Evolutionary conservation across 1,140 invertebrate species (phyloP), one percentile per base, ranked within the genome.

Genomic region (Oscheius sp.): DNA sequence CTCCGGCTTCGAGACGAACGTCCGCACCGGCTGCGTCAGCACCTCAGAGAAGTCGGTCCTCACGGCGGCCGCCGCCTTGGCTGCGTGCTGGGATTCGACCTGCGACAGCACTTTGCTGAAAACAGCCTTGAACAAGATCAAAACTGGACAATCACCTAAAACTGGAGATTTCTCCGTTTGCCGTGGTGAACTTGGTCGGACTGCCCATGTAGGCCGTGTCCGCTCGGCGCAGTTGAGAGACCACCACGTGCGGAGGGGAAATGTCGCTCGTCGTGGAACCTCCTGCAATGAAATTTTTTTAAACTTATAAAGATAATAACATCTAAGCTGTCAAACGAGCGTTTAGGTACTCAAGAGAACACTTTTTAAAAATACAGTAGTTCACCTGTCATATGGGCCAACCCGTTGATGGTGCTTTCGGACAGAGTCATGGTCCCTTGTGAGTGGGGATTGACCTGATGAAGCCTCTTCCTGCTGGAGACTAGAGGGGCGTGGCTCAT

Each of bases 141-240:
- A 64, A n/a, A 0, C 15, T 34, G 23, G 26, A 20, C 29, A n/a
- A n/a, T 13, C n/a, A 75, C 73, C 73, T 75, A 18, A 75, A 75
- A 32, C 67, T 71, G 1, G 58, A 63, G 7, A 64, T 65, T 29
- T 75, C 67, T 36, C 73, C 75, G 28, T 67, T 64, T 10, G 71
- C 65, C 15, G 58, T 75, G 2, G 73, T 76, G 55, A 75, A 75
- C 20, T 74, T 75, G 15, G 75, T 75, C 29, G 75, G 75, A 38
- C 75, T 74, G n/a, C 29, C 69, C 58, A 71, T 71, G 42, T 49
- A 71, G 15, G 29, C 52, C 26, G 31, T 55, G 20, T 58, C 42
- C 29, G 34, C 18, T 20, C 69, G 42, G n/a, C 58, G 35, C 1
- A 71, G 26, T 36, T 71, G 58, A 20, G 38, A n/a, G 2, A 71